Evolutionary conservation across 2,113 vertebrate genomes (phyloP).

Genomic region (Corythornis cristatus): DNA sequence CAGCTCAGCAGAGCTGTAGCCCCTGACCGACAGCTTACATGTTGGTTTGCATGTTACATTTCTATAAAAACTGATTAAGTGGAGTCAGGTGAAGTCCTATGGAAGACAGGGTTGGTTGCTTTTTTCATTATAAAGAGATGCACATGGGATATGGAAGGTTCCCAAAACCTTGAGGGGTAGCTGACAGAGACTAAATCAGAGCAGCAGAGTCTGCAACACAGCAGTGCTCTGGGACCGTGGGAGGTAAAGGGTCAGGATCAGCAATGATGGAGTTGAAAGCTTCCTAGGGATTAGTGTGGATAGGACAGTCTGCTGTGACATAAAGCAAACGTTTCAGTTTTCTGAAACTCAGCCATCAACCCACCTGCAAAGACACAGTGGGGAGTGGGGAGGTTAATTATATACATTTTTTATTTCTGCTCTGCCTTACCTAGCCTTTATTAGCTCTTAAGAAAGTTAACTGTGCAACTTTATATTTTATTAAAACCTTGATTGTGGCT

Average conservation of each 20-base stretch:
- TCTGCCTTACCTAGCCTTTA: background rate
- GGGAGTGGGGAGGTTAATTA: background rate
- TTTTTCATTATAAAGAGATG: background rate
- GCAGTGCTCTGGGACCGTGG: background rate
- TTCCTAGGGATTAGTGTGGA: background rate
- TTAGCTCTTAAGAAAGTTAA: background rate
- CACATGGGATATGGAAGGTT: background rate
- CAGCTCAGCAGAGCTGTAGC: background rate
- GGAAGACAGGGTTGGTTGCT: background rate
- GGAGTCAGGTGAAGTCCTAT: background rate
- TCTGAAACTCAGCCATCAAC: background rate
- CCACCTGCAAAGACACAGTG: background rate
- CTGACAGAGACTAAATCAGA: background rate
- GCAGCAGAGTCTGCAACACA: background rate
- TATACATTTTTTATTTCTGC: background rate
- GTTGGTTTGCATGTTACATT: background rate
- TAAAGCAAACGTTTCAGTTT: background rate
- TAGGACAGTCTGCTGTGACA: background rate
- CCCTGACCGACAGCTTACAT: background rate
- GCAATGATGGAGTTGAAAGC: background rate
- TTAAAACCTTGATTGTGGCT: background rate
- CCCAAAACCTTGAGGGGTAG: background rate
- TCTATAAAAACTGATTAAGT: background rate
- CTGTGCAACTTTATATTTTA: background rate
- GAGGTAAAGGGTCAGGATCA: background rate